phyloP scores from a whole-genome alignment of 2,888 invertebrate species.

The Acanthosoma haemorrhoidale region DNA sequence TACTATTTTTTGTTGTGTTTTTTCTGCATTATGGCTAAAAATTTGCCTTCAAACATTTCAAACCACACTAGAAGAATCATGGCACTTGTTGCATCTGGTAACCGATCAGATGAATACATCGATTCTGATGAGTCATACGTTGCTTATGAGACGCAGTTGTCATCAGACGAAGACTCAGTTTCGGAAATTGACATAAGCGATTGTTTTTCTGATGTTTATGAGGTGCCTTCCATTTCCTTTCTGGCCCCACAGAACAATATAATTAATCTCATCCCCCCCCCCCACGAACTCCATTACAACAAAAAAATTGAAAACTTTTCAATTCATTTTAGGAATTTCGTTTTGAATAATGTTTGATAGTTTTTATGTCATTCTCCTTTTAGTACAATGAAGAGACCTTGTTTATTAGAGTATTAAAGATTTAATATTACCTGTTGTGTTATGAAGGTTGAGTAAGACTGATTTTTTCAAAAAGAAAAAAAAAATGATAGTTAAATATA shows the following conservation, averaged over 20 bases:
- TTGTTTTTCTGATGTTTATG: not conserved
- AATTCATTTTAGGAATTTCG: not conserved
- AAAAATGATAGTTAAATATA: too few relatives aligned
- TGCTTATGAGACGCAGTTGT: not conserved
- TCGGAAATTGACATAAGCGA: not conserved
- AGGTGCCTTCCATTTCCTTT: too few relatives aligned
- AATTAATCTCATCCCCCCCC: not conserved
- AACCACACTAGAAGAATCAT: not conserved
- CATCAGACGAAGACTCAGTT: not conserved
- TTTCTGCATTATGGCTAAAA: not conserved
- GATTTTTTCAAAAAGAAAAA: not conserved
- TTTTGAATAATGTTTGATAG: too few relatives aligned
- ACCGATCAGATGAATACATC: not conserved
- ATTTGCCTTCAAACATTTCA: not conserved
- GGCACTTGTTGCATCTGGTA: not conserved
- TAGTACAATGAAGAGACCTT: not conserved
- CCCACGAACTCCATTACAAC: not conserved
- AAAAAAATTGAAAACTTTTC: not conserved
- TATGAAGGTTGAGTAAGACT: not conserved
- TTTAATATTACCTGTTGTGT: not conserved
- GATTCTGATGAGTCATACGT: not conserved
- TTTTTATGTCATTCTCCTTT: too few relatives aligned
- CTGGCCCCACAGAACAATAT: not conserved
- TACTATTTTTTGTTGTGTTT: not conserved
- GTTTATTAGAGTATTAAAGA: not conserved